Base-by-base conservation (phyloP, 2,797 vertebrate species). In the Eulemur mongoz region DNA sequence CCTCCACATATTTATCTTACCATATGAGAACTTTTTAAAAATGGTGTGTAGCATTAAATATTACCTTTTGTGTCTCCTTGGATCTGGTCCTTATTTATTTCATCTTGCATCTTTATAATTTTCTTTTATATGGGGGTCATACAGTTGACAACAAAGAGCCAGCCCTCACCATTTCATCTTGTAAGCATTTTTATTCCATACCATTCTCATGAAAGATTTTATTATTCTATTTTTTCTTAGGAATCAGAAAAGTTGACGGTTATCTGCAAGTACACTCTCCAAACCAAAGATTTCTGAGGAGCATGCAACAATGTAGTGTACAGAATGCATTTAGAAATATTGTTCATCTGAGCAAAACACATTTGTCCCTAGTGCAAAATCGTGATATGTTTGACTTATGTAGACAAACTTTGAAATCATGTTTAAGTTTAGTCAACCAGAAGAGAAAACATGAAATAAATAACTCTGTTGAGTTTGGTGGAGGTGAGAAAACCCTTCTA, bases 351-450 rank as follows among this genome's bases (percentile, higher is more conserved):
- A 95, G 69, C 38, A 82, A 92, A 85, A 78, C 69, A 20, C 40
- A 23, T 82, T 50, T 89, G 18, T 23, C 89, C 38, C 2, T 89
- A 35, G 75, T 57, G n/a, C 92, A 81, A n/a, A 85, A 78, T 72
- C 59, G 5, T 88, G 70, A 38, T 57, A 30, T 63, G 15, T 81
- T 92, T 84, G 89, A 85, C 30, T 92, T 97, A 61, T 10, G 18
- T 43, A 89, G 59, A 67, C 81, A 78, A 82, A 57, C 52, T 76
- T 65, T 85, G 52, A 92, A 92, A 57, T 89, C 67, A 59, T 52
- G n/a, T 81, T 90, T 93, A 84, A 93, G 59, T 76, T 76, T 92
- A 50, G 40, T 67, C 45, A 86, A 35, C 23, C 67, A 92, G 61
- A 86, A 90, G 38, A 43, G 73, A 89, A 92, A 52, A 70, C 80